Conservation (phyloP, 2,888 invertebrate genomes). For the Oxyscelio sp. region DNA sequence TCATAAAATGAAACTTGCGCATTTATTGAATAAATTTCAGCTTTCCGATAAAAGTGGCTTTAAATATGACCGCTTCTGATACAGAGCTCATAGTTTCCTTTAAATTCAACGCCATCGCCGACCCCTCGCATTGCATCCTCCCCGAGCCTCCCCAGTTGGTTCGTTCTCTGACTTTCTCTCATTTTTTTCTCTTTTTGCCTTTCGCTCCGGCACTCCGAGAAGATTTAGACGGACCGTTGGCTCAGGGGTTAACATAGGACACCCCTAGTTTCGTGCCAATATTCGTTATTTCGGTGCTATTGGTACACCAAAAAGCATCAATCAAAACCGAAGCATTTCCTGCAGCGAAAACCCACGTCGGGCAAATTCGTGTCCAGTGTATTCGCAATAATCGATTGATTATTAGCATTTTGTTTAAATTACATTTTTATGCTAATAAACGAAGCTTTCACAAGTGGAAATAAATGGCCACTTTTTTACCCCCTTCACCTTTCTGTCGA, state of each 20-base stretch:
- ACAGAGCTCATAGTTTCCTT: conserved; percentile 64
- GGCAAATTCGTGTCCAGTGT: not conserved
- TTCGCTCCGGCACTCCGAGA: conserved; percentile 53
- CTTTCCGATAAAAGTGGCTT: conserved; percentile 41
- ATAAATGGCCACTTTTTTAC: no score
- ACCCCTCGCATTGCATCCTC: conserved; percentile 62
- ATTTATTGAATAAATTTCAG: conserved; percentile 60
- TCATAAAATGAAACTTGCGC: conserved; percentile 34
- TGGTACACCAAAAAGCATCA: conserved; percentile 63
- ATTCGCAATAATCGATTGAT: conserved; percentile 15
- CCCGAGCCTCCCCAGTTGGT: conserved; percentile 38
- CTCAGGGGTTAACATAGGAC: conserved; percentile 64
- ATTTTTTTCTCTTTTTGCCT: conserved; percentile 34
- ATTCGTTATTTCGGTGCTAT: conserved; percentile 69
- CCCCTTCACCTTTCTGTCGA: no score
- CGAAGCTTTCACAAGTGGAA: not conserved
- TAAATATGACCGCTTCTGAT: conserved; percentile 58
- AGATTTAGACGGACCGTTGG: conserved; percentile 67
- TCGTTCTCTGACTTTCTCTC: not conserved
- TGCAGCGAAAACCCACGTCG: not conserved
- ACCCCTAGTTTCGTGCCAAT: conserved; percentile 68
- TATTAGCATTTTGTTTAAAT: conserved; percentile 21
- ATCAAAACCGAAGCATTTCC: conserved; percentile 43
- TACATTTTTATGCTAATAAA: not conserved
- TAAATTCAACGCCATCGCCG: conserved; percentile 62